These are phyloP conservation scores for Pavo muticus DNA, from an alignment of 2,113 vertebrate species.

Conservation along the genomic window DNA sequence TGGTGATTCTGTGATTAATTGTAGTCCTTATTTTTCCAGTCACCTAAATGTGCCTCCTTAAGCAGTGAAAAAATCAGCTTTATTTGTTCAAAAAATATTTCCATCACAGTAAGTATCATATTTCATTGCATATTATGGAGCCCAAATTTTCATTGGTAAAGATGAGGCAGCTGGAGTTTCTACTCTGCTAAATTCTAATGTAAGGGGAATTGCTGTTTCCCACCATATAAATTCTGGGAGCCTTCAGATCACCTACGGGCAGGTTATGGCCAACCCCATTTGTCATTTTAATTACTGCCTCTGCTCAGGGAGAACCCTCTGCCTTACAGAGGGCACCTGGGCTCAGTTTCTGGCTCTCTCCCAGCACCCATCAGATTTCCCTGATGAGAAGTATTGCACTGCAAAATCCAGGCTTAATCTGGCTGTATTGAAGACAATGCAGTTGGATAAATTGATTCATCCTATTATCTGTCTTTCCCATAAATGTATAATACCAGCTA, in stretches of 20 bases:
- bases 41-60: not conserved
- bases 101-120: not conserved
- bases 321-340: fast-evolving
- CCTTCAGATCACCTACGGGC: not conserved
- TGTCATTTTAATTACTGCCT: fast-evolving
- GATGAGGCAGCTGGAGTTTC: not conserved
- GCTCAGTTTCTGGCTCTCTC: not conserved
- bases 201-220: not conserved
- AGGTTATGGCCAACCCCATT: not conserved
- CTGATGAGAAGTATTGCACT: not conserved
- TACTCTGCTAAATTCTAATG: not conserved
- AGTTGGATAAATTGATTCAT: constrained; percentile 3
- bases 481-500: constrained; percentile 35
- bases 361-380: not conserved
- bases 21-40: not conserved
- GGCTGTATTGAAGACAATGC: constrained; percentile 17
- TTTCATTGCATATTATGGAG: not conserved
- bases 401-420: not conserved
- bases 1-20: not conserved
- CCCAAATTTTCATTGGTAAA: not conserved
- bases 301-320: fast-evolving
- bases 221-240: not conserved
- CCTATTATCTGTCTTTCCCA: constrained; percentile 45
- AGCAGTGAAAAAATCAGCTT: not conserved
- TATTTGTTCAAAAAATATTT: not conserved